Percentiles rank a stretch among this genome's conserved stretches.
Evolutionary conservation across 1,140 invertebrate species (phyloP).

Genomic region (Solenopsis invicta): DNA sequence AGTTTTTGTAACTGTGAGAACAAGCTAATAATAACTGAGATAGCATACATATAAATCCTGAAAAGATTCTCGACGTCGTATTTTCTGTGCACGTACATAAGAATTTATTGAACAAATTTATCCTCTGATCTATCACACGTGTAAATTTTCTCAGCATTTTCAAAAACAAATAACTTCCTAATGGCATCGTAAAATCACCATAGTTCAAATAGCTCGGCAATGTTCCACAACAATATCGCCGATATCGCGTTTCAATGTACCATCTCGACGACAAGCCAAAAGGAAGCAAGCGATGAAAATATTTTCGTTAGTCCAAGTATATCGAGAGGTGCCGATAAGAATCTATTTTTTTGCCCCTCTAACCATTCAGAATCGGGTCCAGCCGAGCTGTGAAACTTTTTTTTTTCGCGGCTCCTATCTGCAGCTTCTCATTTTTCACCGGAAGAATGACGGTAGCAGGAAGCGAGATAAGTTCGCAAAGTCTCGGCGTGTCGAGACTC

Average conservation of each 20-base stretch:
- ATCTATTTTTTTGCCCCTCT: conserved; percentile 19
- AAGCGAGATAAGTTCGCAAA: conserved; percentile 75
- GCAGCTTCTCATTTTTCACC: conserved; percentile 66
- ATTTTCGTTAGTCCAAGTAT: not conserved
- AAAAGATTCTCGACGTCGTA: not conserved
- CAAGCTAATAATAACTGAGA: not conserved
- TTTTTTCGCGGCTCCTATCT: conserved; percentile 27
- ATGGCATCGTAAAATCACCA: not conserved
- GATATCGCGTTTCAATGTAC: conserved; percentile 3
- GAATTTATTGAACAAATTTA: not conserved
- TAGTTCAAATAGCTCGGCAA: not conserved
- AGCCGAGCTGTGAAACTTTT: conserved; percentile 5
- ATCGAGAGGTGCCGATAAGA: conserved; percentile 35
- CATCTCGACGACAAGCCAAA: not conserved
- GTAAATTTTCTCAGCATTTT: not conserved
- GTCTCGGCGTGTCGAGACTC: conserved; percentile 56
- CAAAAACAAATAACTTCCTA: not conserved
- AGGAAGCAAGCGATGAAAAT: not conserved
- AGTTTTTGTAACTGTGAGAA: not conserved
- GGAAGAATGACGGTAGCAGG: conserved; percentile 67
- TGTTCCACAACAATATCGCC: not conserved
- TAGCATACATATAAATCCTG: not conserved
- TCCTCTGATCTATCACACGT: not conserved
- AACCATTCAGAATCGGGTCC: conserved; percentile 16
- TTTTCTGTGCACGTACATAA: not conserved